Evolutionary conservation across 2,888 invertebrate species (phyloP).

Genomic region (Margaritifera margaritifera): DNA sequence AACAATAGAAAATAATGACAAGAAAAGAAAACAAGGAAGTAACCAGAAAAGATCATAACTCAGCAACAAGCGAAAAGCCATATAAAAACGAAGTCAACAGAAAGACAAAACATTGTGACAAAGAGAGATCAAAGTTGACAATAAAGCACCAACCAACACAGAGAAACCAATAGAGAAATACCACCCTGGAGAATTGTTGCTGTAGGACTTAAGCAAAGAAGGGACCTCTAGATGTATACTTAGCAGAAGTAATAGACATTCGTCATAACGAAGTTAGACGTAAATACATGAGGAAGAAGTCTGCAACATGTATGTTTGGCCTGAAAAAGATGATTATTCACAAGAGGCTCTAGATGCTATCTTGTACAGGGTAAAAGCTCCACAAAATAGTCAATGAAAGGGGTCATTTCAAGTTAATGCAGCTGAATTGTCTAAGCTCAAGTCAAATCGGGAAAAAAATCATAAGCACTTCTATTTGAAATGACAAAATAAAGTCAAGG

Average conservation of each 20-base stretch:
- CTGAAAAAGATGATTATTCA: too few relatives aligned
- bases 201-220: slow-evolving; percentile 21
- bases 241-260: slow-evolving; percentile 18
- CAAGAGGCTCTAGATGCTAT: too few relatives aligned
- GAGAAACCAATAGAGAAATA: slow-evolving; percentile 7
- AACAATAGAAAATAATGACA: too few relatives aligned
- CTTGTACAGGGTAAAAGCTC: slow-evolving; percentile 13
- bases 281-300: slow-evolving; percentile 20
- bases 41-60: slow-evolving; percentile 3
- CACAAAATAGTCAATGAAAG: slow-evolving; percentile 25
- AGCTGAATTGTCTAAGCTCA: slow-evolving; percentile 11
- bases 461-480: slow-evolving; percentile 16
- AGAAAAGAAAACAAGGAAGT: not conserved
- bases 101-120: slow-evolving; percentile 10
- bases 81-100: slow-evolving; percentile 8
- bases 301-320: slow-evolving; percentile 15
- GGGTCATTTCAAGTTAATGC: slow-evolving; percentile 18
- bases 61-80: not conserved
- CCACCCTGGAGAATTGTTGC: slow-evolving; percentile 16
- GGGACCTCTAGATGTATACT: slow-evolving; percentile 19
- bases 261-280: slow-evolving; percentile 9
- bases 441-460: slow-evolving; percentile 12
- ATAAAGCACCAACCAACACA: slow-evolving; percentile 9
- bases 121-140: slow-evolving; percentile 10
- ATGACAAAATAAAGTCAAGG: not conserved